A percentile compares a stretch with the other conserved stretches of the same genome.
Conservation (phyloP, 2,888 invertebrate species). For the Macrosoma leucophasiata region DNA sequence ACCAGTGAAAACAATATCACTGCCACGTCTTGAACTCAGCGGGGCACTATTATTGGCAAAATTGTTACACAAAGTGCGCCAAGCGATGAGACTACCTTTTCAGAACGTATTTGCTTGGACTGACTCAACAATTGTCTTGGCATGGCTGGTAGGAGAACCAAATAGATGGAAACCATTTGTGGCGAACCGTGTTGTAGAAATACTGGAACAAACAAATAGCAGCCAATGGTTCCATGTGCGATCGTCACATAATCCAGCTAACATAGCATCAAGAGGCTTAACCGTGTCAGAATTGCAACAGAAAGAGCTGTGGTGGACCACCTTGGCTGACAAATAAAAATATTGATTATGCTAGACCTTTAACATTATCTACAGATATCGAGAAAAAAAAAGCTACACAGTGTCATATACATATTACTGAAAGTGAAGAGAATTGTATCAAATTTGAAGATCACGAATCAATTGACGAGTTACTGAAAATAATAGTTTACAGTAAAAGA, state of each 20-base stretch:
- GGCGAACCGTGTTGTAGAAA: constrained; percentile 23
- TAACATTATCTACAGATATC: constrained; percentile 1
- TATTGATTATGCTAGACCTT: constrained; percentile 9
- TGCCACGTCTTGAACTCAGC: constrained; percentile 27
- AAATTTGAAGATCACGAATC: constrained; percentile 5
- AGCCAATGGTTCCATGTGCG: constrained; percentile 15
- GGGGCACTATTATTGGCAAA: constrained; percentile 25
- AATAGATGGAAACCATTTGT: constrained; percentile 27
- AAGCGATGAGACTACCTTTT: constrained; percentile 23
- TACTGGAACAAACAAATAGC: constrained; percentile 14
- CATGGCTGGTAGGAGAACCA: constrained; percentile 26
- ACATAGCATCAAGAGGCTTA: constrained; percentile 15
- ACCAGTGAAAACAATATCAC: constrained; percentile 26
- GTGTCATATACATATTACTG: constrained; percentile 1
- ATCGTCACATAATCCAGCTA: constrained; percentile 15
- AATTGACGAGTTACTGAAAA: constrained; percentile 3
- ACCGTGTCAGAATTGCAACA: constrained; percentile 9
- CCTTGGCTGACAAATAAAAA: constrained; percentile 14
- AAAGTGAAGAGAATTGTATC: constrained; percentile 3
- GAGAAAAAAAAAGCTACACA: constrained; percentile 6
- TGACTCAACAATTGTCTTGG: constrained; percentile 15
- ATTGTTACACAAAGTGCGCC: constrained; percentile 19
- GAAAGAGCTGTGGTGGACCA: constrained; percentile 18
- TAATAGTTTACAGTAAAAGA: constrained; percentile 6
- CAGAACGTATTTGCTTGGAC: constrained; percentile 17